Evolutionary conservation across 2,113 vertebrate genomes (phyloP).

Genomic region (Trogon surrucura): DNA sequence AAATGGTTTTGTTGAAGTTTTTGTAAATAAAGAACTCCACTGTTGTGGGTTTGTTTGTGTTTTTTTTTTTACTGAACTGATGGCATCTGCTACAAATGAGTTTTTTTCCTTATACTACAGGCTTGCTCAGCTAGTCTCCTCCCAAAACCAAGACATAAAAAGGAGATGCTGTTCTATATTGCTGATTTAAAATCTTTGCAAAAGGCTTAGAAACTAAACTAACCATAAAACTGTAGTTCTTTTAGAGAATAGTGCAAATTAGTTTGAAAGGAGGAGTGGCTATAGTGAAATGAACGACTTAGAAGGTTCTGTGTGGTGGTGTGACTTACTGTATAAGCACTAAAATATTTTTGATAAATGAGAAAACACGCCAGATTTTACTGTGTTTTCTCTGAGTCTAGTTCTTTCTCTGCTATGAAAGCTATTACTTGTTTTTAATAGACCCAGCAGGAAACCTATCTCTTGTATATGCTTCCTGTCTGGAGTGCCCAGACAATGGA

Average conservation of each 20-base stretch:
- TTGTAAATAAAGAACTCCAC: not conserved
- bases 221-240: not conserved
- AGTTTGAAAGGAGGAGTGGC: not conserved
- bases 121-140: not conserved
- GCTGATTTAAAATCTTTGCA: not conserved
- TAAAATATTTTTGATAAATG: not conserved
- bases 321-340: not conserved
- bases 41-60: not conserved
- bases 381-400: not conserved
- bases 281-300: not conserved
- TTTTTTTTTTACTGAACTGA: slow-evolving; percentile 22
- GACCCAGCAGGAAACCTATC: not conserved
- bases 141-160: not conserved
- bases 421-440: not conserved
- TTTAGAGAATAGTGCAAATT: not conserved
- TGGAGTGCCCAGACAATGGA: not conserved
- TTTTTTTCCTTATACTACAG: not conserved
- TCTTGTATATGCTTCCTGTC: slow-evolving; percentile 7
- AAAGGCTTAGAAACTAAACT: not conserved
- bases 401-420: not conserved
- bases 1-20: slow-evolving; percentile 22
- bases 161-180: not conserved
- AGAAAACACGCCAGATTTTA: not conserved
- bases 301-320: not conserved
- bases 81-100: not conserved